Conservation (phyloP, 2,797 vertebrate species). For the Typhlichthys eigenmanni region DNA sequence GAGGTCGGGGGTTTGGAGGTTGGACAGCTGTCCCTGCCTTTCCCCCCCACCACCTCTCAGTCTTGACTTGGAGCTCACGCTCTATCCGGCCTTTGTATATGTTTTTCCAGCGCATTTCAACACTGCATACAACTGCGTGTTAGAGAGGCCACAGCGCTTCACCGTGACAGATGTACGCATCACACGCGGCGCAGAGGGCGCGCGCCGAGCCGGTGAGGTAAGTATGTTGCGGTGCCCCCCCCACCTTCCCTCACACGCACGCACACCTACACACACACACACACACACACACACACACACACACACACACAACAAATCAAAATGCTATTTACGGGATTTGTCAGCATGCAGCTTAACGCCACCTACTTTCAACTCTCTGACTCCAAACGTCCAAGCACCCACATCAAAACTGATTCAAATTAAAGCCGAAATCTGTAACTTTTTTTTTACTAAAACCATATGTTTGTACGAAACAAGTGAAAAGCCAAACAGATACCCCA, state of each 20-base stretch:
- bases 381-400: too few relatives aligned
- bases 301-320: too few relatives aligned
- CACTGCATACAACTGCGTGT: conserved; percentile 62
- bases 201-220: conserved; percentile 44
- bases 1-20: conserved; percentile 27
- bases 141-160: conserved; percentile 62
- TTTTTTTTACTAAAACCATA: too few relatives aligned
- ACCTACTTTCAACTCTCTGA: neutral
- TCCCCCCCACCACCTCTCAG: conserved; percentile 53
- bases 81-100: conserved; percentile 71
- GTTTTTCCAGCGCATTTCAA: conserved; percentile 69
- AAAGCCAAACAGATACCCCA: conserved; percentile 4
- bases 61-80: conserved; percentile 75
- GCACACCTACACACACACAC: too few relatives aligned
- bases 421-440: too few relatives aligned
- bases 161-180: conserved; percentile 66
- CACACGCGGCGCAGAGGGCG: conserved; percentile 58
- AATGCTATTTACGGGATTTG: neutral
- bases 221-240: too few relatives aligned
- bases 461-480: neutral
- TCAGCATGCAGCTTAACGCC: conserved; percentile 1
- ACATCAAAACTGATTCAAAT: too few relatives aligned
- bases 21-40: conserved; percentile 77
- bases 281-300: too few relatives aligned
- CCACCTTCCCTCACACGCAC: too few relatives aligned